Base-by-base conservation (phyloP, 2,888 invertebrate genomes). In the Chouioia cunea region DNA sequence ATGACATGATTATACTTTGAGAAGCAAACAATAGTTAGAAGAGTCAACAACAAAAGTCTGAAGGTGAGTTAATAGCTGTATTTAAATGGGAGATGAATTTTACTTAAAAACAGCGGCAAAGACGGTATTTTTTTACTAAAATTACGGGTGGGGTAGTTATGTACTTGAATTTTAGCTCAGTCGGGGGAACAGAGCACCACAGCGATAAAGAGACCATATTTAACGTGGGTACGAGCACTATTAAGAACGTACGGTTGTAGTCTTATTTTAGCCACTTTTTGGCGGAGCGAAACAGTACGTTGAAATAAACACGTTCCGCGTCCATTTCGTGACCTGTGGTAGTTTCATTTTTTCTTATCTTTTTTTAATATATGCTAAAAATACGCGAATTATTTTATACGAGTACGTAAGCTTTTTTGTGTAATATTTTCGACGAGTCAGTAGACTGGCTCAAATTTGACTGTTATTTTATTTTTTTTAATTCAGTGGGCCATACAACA, bases 191-290 rank as follows among this genome's bases (percentile, higher is more conserved):
- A 10, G 36, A 65, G 52, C 44, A 44, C 23, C 50, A 50, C 43
- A 10, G 65, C 58, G 65, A 65, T 65, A 58, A 65, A 65, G 58
- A 44, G 44, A 52, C 58, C 58, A 58, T 65, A 65, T 58, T 65
- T 58, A 65, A 65, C 44, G 43, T 14, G 65, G 15, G 22, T 16
- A 23, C 23, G 58, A 65, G 65, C 23, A 46, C 54, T 44, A 65
- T 65, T 58, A 65, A 65, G 46, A 43, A 15, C 27, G 58, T n/a
- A n/a, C 16, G 56, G 15, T 48, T 57, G 20, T 36, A n/a, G 47
- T 50, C 65, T 65, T 65, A 48, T 48, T 65, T 65, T 58, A 65
- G n/a, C 43, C 22, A 23, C 57, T 58, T 52, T 65, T 58, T 65
- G 43, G n/a, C 23, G 23, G 14, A 57, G 23, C 27, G n/a, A 47